Evolutionary conservation across 1,140 invertebrate genomes (phyloP), one percentile per base, ranked within the genome.

Genomic region (Ceratina australensis): DNA sequence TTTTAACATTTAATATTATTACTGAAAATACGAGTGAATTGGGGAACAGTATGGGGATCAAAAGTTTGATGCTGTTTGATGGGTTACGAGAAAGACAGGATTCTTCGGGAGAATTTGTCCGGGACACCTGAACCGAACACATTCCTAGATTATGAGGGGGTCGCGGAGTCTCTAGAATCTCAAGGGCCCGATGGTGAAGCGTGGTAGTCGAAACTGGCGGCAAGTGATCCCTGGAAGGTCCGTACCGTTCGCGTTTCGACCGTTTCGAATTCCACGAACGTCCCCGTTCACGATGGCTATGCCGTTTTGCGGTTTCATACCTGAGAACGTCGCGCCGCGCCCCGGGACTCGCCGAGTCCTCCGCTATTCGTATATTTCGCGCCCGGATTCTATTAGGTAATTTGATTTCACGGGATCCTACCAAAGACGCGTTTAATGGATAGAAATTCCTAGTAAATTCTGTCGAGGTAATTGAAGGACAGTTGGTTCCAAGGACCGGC

Each of bases 291-390:
- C 82, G 83, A 76, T 78, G 82, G 83, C 82, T 81, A 84, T 85
- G 83, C 83, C 80, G 81, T 85, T 85, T 85, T 84, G 83, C 72
- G 83, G 83, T 66, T 78, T 85, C 83, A 84, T 85, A 84, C 83
- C 74, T 65, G 82, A 72, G 83, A 85, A 81, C 78, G 82, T 74
- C 81, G 59, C 81, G 59, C 65, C 47, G 2, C 64, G 81, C 66
- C 65, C n/a, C 60, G 61, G 56, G 61, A 84, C 71, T 64, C 83
- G 80, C 83, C 61, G 65, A 72, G 65, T 84, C 82, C 64, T 73
- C 65, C 56, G 47, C 42, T 78, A 80, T 84, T 85, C 73, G 26
- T 84, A 84, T 84, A 83, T 78, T 84, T 84, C 65, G 49, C 73
- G 54, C n/a, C 28, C 57, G 68, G 56, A 80, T 74, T 78, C 73